These are phyloP conservation scores for Lota lota DNA, from an alignment of 2,113 vertebrate genomes.

Conservation along the genomic window DNA sequence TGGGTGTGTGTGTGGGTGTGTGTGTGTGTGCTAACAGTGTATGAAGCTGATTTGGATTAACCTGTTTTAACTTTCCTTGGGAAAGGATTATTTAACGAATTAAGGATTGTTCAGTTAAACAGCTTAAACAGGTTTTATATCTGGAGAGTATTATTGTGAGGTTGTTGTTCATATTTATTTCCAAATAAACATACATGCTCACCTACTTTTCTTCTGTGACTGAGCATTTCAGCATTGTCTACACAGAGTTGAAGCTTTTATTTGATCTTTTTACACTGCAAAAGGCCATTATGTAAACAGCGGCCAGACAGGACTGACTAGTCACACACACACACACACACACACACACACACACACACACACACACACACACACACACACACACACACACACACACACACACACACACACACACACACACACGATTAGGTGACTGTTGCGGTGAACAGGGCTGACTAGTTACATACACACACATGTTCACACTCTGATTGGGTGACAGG, in stretches of 20 bases:
- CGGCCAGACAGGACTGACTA: constrained; percentile 42
- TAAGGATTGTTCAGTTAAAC: no score
- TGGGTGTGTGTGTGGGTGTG: no score
- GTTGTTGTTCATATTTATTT: background rate
- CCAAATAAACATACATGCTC: constrained; percentile 40
- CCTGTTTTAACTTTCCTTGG: no score
- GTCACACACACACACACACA: constrained; percentile 22
- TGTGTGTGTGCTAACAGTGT: no score
- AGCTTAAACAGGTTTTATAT: no score
- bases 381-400: constrained; percentile 5
- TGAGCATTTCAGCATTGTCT: background rate
- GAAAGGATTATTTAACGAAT: no score
- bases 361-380: constrained; percentile 5
- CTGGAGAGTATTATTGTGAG: no score
- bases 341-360: constrained; percentile 5
- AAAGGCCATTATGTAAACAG: background rate
- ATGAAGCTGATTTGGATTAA: no score
- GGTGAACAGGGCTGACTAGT: constrained; percentile 42
- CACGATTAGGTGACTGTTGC: background rate
- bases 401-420: constrained; percentile 5
- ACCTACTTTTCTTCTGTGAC: constrained; percentile 11
- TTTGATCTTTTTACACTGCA: background rate
- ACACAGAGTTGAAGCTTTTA: no score
- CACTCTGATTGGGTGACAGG: background rate
- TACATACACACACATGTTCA: background rate